Base-by-base conservation (phyloP, 2,797 vertebrate species). In the Denticeps clupeoides region DNA sequence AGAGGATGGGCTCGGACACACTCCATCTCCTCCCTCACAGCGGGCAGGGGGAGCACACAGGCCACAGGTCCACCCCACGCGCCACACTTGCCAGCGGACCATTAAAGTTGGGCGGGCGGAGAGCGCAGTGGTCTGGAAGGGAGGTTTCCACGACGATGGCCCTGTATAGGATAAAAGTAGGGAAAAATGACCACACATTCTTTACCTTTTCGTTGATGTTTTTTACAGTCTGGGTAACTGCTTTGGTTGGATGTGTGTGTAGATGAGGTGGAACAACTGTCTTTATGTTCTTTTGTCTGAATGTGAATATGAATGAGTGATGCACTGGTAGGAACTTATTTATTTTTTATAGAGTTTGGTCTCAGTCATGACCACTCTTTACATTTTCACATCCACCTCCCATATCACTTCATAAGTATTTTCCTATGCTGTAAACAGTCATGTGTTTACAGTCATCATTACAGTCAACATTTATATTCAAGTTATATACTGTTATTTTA, bases 11-110 rank as follows among this genome's bases (percentile, higher is more conserved):
- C 35, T 44, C 29, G 46, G 60, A 65, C 56, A 62, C 64, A 62
- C 67, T 71, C 41, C 57, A 59, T 65, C 54, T 67, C 55, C 53
- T 38, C 37, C 35, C 24, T 53, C 61, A 47, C 61, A 68, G 59
- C 63, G 51, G 63, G 58, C 52, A 21, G 22, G 10, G 29, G 10
- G 25, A 45, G 49, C 51, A 24, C 12, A 33, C 7, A 29, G 47
- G 58, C 58, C 51, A 60, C 37, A 58, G 51, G 53, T 53, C 46
- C 25, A 10, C 41, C 5, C 8, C 59, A 53, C 32, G 16, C 49
- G 35, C 31, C 26, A 53, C 7, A 32, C 44, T 47, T 24, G 47
- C 44, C 51, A 47, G 54, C 48, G 53, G 26, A 52, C 56, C 53
- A 65, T 65, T 65, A 62, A 43, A 54, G 15, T 28, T 54, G 49